Evolutionary conservation across 2,797 vertebrate species (phyloP), one percentile per base, ranked within the genome.

Genomic region (Leuciscus waleckii): DNA sequence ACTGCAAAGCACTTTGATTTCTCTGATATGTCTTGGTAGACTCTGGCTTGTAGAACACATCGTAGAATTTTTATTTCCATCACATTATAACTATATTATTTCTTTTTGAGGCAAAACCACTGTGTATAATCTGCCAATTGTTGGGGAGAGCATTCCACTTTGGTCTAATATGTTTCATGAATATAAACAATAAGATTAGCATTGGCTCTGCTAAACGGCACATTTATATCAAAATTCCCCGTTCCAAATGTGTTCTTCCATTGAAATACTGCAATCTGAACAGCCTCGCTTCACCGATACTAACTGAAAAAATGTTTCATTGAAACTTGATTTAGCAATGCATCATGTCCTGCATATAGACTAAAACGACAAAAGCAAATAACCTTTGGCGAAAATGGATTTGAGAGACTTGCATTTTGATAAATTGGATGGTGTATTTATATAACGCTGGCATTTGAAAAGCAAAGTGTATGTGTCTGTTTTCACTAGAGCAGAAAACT

Each of bases 171-270:
- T n/a, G 46, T 85, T 88, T 85, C 41, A 88, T 86, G 87, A 88
- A 79, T 70, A 79, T 70, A 79, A 85, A 86, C 84, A 83, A 51
- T 83, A 79, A 83, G 68, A 79, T 88, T 88, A 83, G 29, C 70
- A 80, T 74, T 76, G 61, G 75, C 69, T 56, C 35, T 51, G 46
- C 76, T 61, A 78, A 71, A 43, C 5, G 1, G 79, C 35, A 73
- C 26, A 58, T 67, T 70, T 68, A 71, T 71, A 41, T 81, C 8
- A 3, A 39, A 84, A 84, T 56, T 81, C 17, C 29, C 46, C 0
- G 1, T 39, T 87, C 23, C 68, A 84, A 76, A 77, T 35, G 37
- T 54, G 61, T 43, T 37, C 63, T 56, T 29, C 39, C 16, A 61
- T 23, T 56, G 46, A 83, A 75, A 80, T 70, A 49, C 39, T 75